phyloP scores from a whole-genome alignment of 2,113 vertebrate genomes.

The Mohoua ochrocephala region DNA sequence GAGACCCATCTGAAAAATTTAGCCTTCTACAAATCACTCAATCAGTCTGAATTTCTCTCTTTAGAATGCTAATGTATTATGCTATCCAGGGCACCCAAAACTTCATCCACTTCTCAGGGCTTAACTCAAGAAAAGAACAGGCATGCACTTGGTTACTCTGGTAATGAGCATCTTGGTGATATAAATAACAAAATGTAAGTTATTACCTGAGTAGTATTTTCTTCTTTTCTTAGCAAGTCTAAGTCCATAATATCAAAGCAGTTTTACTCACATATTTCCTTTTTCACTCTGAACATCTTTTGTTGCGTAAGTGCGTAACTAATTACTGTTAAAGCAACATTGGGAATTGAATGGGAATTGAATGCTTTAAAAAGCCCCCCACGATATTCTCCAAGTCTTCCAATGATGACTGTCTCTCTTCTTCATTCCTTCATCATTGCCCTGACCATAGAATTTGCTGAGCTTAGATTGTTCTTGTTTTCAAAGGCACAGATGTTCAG shows the following conservation, averaged over 20 bases:
- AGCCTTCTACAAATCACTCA: neutral
- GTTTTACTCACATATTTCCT: neutral
- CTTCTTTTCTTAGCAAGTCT: neutral
- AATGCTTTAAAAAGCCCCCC: neutral
- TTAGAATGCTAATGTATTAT: neutral
- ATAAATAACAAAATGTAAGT: neutral
- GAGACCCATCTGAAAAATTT: neutral
- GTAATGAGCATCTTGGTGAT: neutral
- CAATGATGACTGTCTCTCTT: neutral
- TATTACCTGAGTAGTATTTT: neutral
- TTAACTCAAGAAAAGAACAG: neutral
- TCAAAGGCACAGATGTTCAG: neutral
- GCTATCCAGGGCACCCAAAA: neutral
- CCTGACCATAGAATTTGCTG: neutral
- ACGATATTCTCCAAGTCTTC: neutral
- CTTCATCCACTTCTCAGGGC: neutral
- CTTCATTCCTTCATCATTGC: neutral
- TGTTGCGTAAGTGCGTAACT: neutral
- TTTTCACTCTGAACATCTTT: neutral
- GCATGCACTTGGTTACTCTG: neutral
- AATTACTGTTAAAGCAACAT: neutral
- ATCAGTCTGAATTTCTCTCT: neutral
- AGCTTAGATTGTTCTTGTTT: neutral
- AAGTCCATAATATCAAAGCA: neutral
- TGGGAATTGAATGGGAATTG: neutral